phyloP scores from a whole-genome alignment of 2,888 invertebrate genomes.

The Luperina nickerlii region DNA sequence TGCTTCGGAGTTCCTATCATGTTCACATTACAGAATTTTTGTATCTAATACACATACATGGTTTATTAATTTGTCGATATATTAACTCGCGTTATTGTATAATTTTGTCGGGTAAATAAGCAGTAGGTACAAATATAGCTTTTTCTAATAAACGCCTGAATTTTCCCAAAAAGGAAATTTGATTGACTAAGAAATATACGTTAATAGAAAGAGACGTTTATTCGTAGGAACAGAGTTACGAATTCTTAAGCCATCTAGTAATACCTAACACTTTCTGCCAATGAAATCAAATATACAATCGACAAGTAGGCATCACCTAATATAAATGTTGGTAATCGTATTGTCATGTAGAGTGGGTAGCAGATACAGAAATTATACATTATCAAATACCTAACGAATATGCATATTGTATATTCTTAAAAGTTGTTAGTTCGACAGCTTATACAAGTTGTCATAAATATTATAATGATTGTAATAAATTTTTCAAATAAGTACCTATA shows the following conservation, averaged over 20 bases:
- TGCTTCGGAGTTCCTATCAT: constrained; percentile 11
- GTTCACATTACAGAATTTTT: constrained; percentile 15
- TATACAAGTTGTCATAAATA: neutral
- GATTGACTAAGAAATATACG: constrained; percentile 2
- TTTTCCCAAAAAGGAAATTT: constrained; percentile 18
- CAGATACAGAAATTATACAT: neutral
- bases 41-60: neutral
- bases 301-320: neutral
- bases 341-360: neutral
- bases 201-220: constrained; percentile 16
- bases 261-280: constrained; percentile 1
- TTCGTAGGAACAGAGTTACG: constrained; percentile 1
- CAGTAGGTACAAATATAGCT: neutral
- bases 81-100: neutral
- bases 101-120: neutral
- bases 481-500: neutral
- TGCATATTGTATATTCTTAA: neutral
- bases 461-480: neutral
- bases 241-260: constrained; percentile 2
- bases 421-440: neutral
- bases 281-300: constrained; percentile 18
- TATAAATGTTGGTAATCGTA: neutral
- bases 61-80: neutral
- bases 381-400: neutral
- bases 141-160: constrained; percentile 10